These are phyloP conservation scores for Apodemus speciosus DNA, from an alignment of 2,113 vertebrate species.

Conservation along the genomic window DNA sequence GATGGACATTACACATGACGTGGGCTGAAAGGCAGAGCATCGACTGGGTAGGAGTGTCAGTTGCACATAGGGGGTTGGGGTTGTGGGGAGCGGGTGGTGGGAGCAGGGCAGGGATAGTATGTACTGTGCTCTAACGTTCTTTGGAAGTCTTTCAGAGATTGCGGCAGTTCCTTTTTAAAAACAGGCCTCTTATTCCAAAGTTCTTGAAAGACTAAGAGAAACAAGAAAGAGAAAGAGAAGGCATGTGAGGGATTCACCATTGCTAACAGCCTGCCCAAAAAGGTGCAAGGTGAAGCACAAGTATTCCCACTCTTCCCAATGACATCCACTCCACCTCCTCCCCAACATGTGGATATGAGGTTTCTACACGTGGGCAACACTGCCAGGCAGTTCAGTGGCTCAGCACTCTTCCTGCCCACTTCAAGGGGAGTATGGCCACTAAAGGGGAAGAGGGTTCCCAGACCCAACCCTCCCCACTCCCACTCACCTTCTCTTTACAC, in stretches of 20 bases:
- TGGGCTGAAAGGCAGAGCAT: conserved; percentile 79
- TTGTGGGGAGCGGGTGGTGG: background rate
- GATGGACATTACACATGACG: conserved; percentile 86
- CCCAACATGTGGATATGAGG: conserved; percentile 13
- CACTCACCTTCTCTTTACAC: conserved; percentile 96
- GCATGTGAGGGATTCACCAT: conserved; percentile 29
- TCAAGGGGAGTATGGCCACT: background rate
- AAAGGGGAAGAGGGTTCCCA: background rate
- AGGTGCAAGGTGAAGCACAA: too few species aligned
- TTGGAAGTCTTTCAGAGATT: conserved; percentile 85
- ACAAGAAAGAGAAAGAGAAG: conserved; percentile 51
- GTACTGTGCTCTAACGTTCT: conserved; percentile 87
- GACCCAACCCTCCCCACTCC: background rate
- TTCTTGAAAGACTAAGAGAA: conserved; percentile 81
- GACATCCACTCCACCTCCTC: background rate
- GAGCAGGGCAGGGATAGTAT: conserved; percentile 60
- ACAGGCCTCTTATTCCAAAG: conserved; percentile 72
- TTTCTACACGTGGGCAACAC: background rate
- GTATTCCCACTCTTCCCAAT: background rate
- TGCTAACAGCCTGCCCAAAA: background rate
- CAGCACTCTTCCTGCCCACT: background rate
- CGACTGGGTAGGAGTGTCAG: conserved; percentile 70
- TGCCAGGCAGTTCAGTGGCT: background rate
- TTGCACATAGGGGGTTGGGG: conserved; percentile 37
- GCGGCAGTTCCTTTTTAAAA: conserved; percentile 84